Evolutionary conservation across 2,888 invertebrate species (phyloP), one percentile per base, ranked within the genome.

Genomic region (Cheilosia impressa): DNA sequence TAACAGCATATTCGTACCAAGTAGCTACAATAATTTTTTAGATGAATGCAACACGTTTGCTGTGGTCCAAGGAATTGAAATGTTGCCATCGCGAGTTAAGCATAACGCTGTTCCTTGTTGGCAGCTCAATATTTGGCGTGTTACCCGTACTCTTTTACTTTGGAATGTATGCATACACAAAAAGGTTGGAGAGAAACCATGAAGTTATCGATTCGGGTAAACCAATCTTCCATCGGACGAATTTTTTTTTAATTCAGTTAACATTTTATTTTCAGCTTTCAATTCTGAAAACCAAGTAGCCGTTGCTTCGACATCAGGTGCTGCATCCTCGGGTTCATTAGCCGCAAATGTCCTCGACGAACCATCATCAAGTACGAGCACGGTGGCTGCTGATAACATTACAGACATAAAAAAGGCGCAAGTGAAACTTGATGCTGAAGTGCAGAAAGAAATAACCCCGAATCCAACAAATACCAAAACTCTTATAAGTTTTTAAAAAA

Each of bases 41-140:
- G 91, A 91, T 91, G 91, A 91, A 91, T 75, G 89, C 88, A 34
- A 90, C 91, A 0, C 90, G 91, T 1, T 79, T 85, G 0, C 34
- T 45, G 0, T 91, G 91, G 91, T 91, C 91, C 0, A 90, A 89
- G 57, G 88, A 88, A 2, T 77, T 90, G 0, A 88, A 90, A 0
- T 91, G 91, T 62, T 91, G 91, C 38, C 88, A 89, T 19, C 90
- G 91, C 0, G 88, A 90, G 24, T 88, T 88, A 13, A 88, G 88
- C 27, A 71, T 89, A 43, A 78, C 68, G 0, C 45, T 88, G 0
- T 91, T 91, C 68, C 17, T 89, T 0, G 52, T 88, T 15, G 88
- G 87, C 31, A 89, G 89, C 6, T 53, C 57, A 4, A 58, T 90
- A 4, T 87, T 89, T 5, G 87, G 84, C 0, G 57, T 87, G 4